Base-by-base conservation (phyloP, 2,797 vertebrate species). In the Chaetodon trifasciatus region DNA sequence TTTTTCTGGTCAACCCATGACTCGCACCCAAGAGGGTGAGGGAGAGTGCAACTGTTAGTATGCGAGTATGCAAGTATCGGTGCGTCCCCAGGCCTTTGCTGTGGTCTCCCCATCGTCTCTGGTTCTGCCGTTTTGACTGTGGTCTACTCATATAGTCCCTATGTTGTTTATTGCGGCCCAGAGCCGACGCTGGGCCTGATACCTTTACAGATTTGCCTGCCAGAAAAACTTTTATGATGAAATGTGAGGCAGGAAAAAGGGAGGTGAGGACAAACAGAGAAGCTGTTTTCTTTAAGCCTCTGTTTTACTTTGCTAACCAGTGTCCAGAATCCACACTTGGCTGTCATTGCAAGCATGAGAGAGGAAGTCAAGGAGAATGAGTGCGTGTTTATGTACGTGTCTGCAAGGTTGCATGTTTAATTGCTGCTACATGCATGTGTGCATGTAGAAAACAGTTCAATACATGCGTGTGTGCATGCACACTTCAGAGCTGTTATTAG, bases 221-320 rank as follows among this genome's bases (percentile, higher is more conserved):
- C 94, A 95, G 90, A 93, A 94, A 92, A 93, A 90, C 89, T 88
- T 93, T 94, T 92, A 93, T 93, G 91, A 93, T 93, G 92, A 94
- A 94, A 93, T 90, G 87, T 88, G 92, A 93, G 86, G 78, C 85
- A 91, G 90, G 90, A 83, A 85, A 92, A 92, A 91, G 89, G 88
- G 88, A 92, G 89, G 87, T 82, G 92, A 91, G 90, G 89, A 93
- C 91, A 94, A 93, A 93, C 91, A 92, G 83, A 90, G 83, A 73
- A 77, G 74, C 84, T 93, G 88, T 91, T 93, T 93, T 93, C 87
- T 89, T 90, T 91, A 84, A 91, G 89, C 88, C 90, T 86, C 84
- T 88, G 89, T 90, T 94, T 93, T 87, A 89, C 88, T 92, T 93
- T 82, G 78, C 80, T 84, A 89, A 91, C 82, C 85, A 82, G 88